These are phyloP conservation scores for Pteronotus mesoamericanus DNA, from an alignment of 2,797 vertebrate genomes.

Conservation along the genomic window DNA sequence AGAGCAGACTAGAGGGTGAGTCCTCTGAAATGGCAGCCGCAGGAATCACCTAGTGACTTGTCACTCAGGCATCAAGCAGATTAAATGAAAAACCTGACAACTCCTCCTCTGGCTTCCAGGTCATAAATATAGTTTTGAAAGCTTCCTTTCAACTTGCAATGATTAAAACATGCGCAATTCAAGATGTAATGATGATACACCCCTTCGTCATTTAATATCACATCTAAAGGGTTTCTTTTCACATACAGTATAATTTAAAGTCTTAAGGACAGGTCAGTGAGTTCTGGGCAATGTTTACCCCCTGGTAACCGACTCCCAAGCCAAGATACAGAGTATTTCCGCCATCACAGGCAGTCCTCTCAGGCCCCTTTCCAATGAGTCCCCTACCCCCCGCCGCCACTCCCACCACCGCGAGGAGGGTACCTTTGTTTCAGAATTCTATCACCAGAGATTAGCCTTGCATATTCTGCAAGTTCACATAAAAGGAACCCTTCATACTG, in stretches of 20 bases:
- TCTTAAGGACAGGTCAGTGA: background rate
- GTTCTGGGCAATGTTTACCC: background rate
- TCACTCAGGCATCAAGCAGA: background rate
- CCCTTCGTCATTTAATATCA: background rate
- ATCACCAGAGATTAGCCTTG: background rate
- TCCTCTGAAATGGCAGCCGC: fast-evolving
- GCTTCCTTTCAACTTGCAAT: background rate
- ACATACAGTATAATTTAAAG: background rate
- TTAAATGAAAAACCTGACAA: background rate
- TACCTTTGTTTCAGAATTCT: background rate
- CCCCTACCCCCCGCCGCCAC: too few relatives aligned
- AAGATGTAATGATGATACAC: background rate
- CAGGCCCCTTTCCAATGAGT: background rate
- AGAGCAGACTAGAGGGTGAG: background rate
- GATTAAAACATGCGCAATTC: background rate
- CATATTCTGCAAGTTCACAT: background rate
- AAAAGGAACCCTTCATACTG: background rate
- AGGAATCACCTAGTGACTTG: too few relatives aligned
- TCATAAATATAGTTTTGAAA: background rate
- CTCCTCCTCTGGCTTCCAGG: background rate
- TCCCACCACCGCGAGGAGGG: background rate
- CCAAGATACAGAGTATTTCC: background rate
- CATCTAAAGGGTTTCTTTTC: background rate
- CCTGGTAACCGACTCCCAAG: background rate
- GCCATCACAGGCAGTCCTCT: too few relatives aligned